These are phyloP conservation scores for Oophaga sylvatica DNA, from an alignment of 2,797 vertebrate genomes.

Conservation along the genomic window DNA sequence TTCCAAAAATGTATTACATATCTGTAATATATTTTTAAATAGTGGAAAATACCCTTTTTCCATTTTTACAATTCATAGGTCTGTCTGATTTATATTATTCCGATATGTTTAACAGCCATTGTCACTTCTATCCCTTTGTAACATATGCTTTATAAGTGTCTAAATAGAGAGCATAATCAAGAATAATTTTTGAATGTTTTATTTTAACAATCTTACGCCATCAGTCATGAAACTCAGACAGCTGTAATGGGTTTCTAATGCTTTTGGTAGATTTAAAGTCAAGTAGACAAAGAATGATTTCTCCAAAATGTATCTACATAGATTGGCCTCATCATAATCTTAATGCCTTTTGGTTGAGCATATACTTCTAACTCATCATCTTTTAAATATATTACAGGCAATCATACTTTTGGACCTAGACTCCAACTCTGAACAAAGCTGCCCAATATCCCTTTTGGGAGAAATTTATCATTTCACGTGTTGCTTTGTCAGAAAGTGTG, in stretches of 20 bases:
- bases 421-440: constrained; percentile 40
- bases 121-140: constrained; percentile 28
- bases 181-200: constrained; percentile 54
- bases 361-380: constrained; percentile 48
- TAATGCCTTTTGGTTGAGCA: constrained; percentile 52
- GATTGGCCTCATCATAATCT: constrained; percentile 43
- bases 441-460: constrained; percentile 49
- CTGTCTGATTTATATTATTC: constrained; percentile 9
- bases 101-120: constrained; percentile 32
- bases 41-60: not conserved
- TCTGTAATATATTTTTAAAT: not conserved
- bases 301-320: constrained; percentile 52
- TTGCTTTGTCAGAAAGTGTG: constrained; percentile 33
- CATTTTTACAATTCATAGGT: constrained; percentile 3
- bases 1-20: too few species aligned
- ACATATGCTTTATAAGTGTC: constrained; percentile 48
- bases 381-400: constrained; percentile 54
- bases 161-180: constrained; percentile 51
- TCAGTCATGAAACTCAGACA: constrained; percentile 42
- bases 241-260: constrained; percentile 48
- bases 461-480: constrained; percentile 42
- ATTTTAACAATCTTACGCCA: constrained; percentile 49
- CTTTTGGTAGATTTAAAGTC: constrained; percentile 54
- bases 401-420: constrained; percentile 47
- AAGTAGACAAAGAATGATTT: constrained; percentile 54